Evolutionary conservation across 2,888 invertebrate genomes (phyloP).

Genomic region (Ligdia adustata): DNA sequence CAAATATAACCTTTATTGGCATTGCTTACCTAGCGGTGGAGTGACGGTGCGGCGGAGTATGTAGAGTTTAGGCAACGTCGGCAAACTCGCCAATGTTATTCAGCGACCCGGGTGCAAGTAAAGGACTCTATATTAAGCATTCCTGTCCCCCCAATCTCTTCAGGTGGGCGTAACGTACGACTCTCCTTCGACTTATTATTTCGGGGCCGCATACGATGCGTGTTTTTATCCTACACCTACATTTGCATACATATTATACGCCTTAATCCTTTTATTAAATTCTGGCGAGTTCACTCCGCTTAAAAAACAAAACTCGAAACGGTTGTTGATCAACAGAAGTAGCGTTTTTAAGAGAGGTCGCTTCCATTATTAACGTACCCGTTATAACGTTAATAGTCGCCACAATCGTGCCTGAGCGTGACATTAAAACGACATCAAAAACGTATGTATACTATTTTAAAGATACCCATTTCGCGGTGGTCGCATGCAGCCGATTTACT

Average conservation of each 20-base stretch:
- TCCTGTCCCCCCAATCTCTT: constrained; percentile 77
- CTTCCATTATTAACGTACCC: constrained; percentile 66
- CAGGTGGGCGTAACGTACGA: constrained; percentile 75
- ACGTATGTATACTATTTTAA: constrained; percentile 79
- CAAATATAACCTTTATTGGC: constrained; percentile 42
- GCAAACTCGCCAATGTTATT: constrained; percentile 75
- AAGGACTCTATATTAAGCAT: constrained; percentile 82
- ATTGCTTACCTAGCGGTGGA: constrained; percentile 44
- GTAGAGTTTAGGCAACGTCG: constrained; percentile 53
- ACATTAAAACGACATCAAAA: constrained; percentile 78
- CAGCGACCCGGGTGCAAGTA: constrained; percentile 72
- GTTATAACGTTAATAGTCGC: constrained; percentile 77
- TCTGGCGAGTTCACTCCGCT: constrained; percentile 48
- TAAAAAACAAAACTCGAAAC: constrained; percentile 39
- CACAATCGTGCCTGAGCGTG: constrained; percentile 68
- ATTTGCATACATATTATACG: constrained; percentile 64
- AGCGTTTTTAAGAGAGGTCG: constrained; percentile 34
- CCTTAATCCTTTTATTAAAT: constrained; percentile 75
- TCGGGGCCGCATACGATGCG: constrained; percentile 67
- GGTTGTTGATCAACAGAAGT: constrained; percentile 31
- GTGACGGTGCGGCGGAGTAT: constrained; percentile 39
- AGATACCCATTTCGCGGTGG: constrained; percentile 76
- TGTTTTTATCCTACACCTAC: constrained; percentile 70
- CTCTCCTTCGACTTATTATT: constrained; percentile 80
- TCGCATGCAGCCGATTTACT: constrained; percentile 76